Base-by-base conservation (phyloP, 2,113 vertebrate genomes). In the Chlamydotis undulata region DNA sequence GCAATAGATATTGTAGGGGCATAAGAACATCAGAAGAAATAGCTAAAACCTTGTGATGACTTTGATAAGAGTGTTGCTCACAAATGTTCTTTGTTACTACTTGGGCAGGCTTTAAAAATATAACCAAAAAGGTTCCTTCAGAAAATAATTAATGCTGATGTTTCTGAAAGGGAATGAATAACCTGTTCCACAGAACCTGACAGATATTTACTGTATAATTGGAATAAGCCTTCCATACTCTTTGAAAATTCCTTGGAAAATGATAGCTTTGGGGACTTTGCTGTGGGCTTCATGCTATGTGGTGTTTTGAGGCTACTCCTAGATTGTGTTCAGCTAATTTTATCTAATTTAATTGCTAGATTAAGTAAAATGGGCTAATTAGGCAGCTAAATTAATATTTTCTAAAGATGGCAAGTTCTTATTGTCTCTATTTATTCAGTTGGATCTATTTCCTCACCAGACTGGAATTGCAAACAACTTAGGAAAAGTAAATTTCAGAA, bases 281-380 rank as follows among this genome's bases (percentile, higher is more conserved):
- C 8, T 63, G 2, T 41, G 7, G 5, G 3, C 7, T 59, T 63
- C 26, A 79, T 0, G 1, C 3, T 16, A 15, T 10, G 9, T 55
- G 19, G 2, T 41, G 25, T 13, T 85, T 59, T 35, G 56, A 28
- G 4, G 11, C 2, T 25, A 28, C 7, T 35, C 39, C 14, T 24
- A 29, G 7, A 53, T 24, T 22, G 21, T 14, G 25, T 4, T 22
- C 25, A 43, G 21, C 2, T 39, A 37, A 41, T 33, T 64, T 49
- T 15, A 15, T n/a, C 7, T 18, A 9, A 33, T 13, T 39, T 50
- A 16, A 29, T 39, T 71, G 10, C 8, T 60, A 7, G 3, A 41
- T 53, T 73, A 43, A n/a, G 4, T 39, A 60, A 50, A 64, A 60
- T 60, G 6, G 16, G 63, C 56, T 0, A 69, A 69, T 31, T 61